Percentiles rank a stretch among this genome's conserved stretches.
Conservation (phyloP, 2,888 invertebrate species). For the Myopa tessellatipennis region DNA sequence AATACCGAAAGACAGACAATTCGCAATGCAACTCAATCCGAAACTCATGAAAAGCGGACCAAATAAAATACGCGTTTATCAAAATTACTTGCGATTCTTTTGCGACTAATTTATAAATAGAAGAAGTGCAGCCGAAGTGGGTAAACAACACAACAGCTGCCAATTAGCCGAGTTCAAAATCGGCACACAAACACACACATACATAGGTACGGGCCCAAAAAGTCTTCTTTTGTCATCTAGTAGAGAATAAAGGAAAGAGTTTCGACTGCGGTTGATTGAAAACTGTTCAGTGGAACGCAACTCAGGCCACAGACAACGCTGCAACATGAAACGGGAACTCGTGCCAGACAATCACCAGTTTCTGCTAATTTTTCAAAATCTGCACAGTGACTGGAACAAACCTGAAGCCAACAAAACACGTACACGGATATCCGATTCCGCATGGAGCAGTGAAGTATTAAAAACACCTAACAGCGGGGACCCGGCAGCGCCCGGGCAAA, state of each 20-base stretch:
- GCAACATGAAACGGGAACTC: neutral
- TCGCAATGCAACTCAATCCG: conserved; percentile 9
- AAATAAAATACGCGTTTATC: neutral
- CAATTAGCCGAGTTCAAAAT: conserved; percentile 14
- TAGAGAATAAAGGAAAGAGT: too few relatives aligned
- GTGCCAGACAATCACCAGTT: conserved; percentile 32
- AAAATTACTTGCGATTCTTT: neutral
- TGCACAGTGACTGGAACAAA: neutral
- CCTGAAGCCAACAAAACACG: neutral
- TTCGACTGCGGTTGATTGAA: too few relatives aligned
- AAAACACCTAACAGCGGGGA: neutral
- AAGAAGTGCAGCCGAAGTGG: neutral
- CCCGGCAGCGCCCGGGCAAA: neutral
- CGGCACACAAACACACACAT: too few relatives aligned
- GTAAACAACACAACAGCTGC: conserved; percentile 11
- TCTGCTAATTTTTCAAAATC: conserved; percentile 33
- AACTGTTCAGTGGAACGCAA: too few relatives aligned
- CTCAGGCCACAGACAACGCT: too few relatives aligned
- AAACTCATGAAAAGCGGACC: conserved; percentile 6
- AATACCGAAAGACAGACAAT: neutral
- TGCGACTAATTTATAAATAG: neutral
- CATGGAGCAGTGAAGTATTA: neutral
- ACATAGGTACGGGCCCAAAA: too few relatives aligned
- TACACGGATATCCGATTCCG: neutral
- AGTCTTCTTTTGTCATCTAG: too few relatives aligned